phyloP scores from a whole-genome alignment of 2,113 vertebrate genomes.

The Muntiacus muntjak region DNA sequence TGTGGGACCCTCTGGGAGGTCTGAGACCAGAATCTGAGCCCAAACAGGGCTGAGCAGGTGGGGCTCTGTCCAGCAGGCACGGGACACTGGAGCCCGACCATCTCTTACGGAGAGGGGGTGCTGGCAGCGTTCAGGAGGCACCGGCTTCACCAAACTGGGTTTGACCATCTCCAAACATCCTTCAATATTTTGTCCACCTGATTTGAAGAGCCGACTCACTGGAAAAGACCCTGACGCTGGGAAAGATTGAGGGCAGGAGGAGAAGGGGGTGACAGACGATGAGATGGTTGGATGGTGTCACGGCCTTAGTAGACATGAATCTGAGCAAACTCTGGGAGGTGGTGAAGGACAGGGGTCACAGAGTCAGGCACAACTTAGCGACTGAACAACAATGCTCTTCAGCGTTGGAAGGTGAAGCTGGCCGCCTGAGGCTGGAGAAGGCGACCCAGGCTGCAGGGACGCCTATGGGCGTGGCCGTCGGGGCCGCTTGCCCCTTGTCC shows the following conservation, averaged over 20 bases:
- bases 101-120: not conserved
- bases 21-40: not conserved
- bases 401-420: not conserved
- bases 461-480: fast-evolving
- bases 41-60: not conserved
- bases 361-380: not conserved
- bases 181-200: not conserved
- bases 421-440: not conserved
- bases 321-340: not conserved
- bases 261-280: not conserved
- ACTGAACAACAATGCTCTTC: not conserved
- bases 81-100: not conserved
- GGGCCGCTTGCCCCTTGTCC: no score
- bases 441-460: not conserved
- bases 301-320: not conserved
- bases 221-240: not conserved
- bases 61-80: not conserved
- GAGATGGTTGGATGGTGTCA: not conserved
- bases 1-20: not conserved
- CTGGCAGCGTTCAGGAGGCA: fast-evolving
- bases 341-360: not conserved
- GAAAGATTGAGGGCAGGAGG: not conserved
- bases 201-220: not conserved
- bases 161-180: not conserved
- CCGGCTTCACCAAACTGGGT: not conserved